Evolutionary conservation across 2,888 invertebrate genomes (phyloP), one percentile per base, ranked within the genome.

Genomic region (Aphidoletes aphidimyza): DNA sequence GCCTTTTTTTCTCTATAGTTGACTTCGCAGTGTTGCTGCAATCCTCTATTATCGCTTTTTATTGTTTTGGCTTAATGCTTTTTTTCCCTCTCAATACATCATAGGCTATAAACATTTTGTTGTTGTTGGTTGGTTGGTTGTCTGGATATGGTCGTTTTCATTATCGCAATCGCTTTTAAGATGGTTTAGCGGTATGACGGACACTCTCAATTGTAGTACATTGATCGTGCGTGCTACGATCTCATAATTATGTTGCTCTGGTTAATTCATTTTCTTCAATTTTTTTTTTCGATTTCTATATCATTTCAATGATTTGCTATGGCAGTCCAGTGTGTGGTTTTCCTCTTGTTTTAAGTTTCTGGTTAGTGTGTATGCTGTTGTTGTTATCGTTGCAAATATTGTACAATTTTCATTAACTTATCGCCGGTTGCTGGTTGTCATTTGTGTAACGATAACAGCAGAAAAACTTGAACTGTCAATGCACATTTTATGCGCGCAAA

Each of bases 201-300:
- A 54, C 19, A 54, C 54, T 54, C 5, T 49, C 22, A n/a, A n/a
- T 54, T 54, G 54, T 26, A 54, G 49, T 54, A 54, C 49, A 49
- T 54, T 54, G 54, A 54, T 54, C 26, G 26, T 54, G 54, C 54
- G 54, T 54, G 54, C 54, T 54, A 54, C 54, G 54, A 26, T n/a
- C n/a, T n/a, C n/a, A n/a, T n/a, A n/a, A n/a, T 54, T 26, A 26
- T 54, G 22, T 54, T 54, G 3, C 54, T 54, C 17, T 34, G 17
- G n/a, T 30, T 30, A 22, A 54, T 54, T 54, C 54, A 54, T 22
- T n/a, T 54, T 54, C 22, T 22, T 22, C 22, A 22, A 22, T 54
- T 8, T 5, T 39, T 11, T 8, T 8, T 11, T 69, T 69, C 34
- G 69, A 69, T 69, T 69, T 69, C 26, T 11, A 54, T 54, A 54